Evolutionary conservation across 2,797 vertebrate species (phyloP).

Genomic region (Uromys caudimaculatus): DNA sequence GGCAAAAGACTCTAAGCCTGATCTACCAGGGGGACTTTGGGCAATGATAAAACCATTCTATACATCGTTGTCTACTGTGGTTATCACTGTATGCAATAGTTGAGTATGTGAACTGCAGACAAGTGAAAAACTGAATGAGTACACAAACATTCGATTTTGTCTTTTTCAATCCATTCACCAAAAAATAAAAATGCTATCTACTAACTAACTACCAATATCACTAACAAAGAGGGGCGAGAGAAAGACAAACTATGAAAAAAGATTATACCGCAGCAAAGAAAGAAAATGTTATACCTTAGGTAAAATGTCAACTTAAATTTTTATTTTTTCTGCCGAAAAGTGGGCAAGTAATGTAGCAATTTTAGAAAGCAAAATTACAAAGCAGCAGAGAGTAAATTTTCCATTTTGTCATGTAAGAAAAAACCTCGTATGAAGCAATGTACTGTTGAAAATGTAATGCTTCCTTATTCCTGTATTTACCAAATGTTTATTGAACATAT

Average conservation of each 20-base stretch:
- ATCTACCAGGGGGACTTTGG: background rate
- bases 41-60: background rate
- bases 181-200: background rate
- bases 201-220: background rate
- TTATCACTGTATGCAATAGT: background rate
- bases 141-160: background rate
- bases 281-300: background rate
- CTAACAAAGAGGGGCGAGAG: background rate
- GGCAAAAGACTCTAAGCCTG: background rate
- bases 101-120: background rate
- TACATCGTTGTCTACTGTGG: background rate
- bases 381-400: background rate
- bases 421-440: background rate
- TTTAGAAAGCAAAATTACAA: slow-evolving; percentile 24
- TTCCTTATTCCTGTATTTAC: slow-evolving; percentile 1
- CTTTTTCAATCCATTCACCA: background rate
- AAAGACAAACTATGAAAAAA: background rate
- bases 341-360: background rate
- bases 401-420: background rate
- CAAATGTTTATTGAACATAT: background rate
- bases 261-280: background rate
- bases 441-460: background rate
- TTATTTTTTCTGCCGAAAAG: background rate
- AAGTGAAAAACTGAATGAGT: background rate
- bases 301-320: background rate